phyloP scores from a whole-genome alignment of 2,113 vertebrate species.

The Platichthys stellatus region DNA sequence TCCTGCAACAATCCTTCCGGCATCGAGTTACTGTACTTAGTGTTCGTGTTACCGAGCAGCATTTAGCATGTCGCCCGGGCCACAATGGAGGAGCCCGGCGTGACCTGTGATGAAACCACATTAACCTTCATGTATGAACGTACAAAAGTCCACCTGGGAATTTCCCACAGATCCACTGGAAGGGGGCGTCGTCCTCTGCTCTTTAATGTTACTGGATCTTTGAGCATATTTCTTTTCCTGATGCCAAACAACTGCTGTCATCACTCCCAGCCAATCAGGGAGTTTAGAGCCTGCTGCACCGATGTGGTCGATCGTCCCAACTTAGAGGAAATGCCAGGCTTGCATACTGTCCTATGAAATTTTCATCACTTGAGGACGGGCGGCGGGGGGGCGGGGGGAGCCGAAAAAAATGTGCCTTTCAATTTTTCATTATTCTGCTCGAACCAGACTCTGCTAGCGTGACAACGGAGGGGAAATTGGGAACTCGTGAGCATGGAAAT shows the following conservation, averaged over 20 bases:
- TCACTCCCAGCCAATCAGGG: too few species aligned
- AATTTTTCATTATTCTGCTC: constrained; percentile 80
- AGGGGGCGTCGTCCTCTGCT: too few species aligned
- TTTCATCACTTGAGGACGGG: constrained; percentile 73
- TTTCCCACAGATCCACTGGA: too few species aligned
- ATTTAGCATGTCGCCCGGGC: constrained; percentile 31
- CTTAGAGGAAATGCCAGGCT: constrained; percentile 60
- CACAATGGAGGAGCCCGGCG: too few species aligned
- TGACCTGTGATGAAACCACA: too few species aligned
- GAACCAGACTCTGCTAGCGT: constrained; percentile 62
- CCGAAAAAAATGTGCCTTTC: constrained; percentile 64
- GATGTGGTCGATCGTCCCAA: constrained; percentile 33
- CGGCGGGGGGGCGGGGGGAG: constrained; percentile 11
- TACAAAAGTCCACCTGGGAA: too few species aligned
- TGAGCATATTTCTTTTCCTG: too few species aligned
- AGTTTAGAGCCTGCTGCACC: too few species aligned
- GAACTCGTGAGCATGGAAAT: constrained; percentile 51
- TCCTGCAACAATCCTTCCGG: constrained; percentile 46
- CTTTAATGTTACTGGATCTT: too few species aligned
- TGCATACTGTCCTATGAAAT: constrained; percentile 77
- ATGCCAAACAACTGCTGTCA: too few species aligned
- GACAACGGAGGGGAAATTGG: constrained; percentile 57
- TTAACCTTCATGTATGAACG: too few species aligned
- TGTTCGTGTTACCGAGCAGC: constrained; percentile 6
- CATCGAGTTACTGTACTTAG: constrained; percentile 35